These are phyloP conservation scores for Pemphigus obesinymphae DNA, from an alignment of 1,140 invertebrate genomes.

Conservation along the genomic window DNA sequence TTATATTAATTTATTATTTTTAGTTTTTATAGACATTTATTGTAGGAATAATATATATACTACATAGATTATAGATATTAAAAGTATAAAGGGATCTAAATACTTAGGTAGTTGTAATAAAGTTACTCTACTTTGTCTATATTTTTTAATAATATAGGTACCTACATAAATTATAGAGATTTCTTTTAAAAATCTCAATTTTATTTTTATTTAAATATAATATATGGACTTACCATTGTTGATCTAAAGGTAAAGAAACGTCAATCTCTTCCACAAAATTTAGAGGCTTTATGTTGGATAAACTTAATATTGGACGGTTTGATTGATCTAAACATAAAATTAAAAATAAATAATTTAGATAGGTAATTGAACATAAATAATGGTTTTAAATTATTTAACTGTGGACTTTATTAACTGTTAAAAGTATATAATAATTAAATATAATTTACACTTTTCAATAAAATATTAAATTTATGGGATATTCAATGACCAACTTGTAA, in stretches of 20 bases:
- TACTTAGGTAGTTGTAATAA: not conserved
- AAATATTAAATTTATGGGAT: not conserved
- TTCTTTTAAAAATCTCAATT: too few species aligned
- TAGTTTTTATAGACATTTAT: not conserved
- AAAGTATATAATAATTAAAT: not conserved
- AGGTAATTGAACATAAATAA: too few species aligned
- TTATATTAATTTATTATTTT: too few species aligned
- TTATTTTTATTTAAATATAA: not conserved
- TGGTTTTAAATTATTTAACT: too few species aligned
- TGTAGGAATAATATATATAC: too few species aligned
- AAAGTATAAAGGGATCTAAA: too few species aligned
- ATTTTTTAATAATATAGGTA: too few species aligned
- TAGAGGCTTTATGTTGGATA: constrained; percentile 21
- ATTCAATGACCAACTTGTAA: not conserved
- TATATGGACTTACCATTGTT: not conserved
- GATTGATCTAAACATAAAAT: constrained; percentile 33
- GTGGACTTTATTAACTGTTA: too few species aligned
- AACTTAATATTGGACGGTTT: constrained; percentile 34
- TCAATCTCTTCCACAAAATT: constrained; percentile 28
- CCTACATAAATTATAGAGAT: too few species aligned
- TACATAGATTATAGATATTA: too few species aligned
- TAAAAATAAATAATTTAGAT: not conserved
- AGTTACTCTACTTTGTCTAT: too few species aligned
- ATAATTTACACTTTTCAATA: not conserved
- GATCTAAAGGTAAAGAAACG: constrained; percentile 17